Conservation (phyloP, 2,888 invertebrate genomes). For the Temnothorax ravouxi region DNA sequence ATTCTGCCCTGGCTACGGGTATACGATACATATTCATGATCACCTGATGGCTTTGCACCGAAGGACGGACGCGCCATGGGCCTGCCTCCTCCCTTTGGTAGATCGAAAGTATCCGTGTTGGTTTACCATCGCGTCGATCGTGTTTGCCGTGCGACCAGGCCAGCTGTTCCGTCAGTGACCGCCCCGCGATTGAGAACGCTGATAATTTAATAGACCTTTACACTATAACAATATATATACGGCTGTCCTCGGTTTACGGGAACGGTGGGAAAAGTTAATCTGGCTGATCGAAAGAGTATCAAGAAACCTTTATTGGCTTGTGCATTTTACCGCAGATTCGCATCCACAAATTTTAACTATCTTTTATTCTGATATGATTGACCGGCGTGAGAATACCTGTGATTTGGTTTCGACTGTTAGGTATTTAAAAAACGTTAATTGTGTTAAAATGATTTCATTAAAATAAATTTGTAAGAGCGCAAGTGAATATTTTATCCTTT, state of each 20-base stretch:
- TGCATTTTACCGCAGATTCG: not conserved
- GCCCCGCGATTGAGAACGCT: slow-evolving; percentile 33
- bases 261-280: slow-evolving; percentile 7
- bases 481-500: not conserved
- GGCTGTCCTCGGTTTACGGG: slow-evolving; percentile 14
- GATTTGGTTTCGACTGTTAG: too few relatives aligned
- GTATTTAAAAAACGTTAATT: not conserved
- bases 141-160: slow-evolving; percentile 49
- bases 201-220: slow-evolving; percentile 50
- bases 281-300: not conserved
- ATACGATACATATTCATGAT: slow-evolving; percentile 49
- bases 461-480: not conserved
- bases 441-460: not conserved
- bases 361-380: too few relatives aligned
- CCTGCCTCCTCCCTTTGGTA: slow-evolving; percentile 25
- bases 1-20: slow-evolving; percentile 19
- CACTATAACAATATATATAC: slow-evolving; percentile 23
- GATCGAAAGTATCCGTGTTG: slow-evolving; percentile 45
- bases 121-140: slow-evolving; percentile 36
- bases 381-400: too few relatives aligned
- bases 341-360: not conserved
- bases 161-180: slow-evolving; percentile 34
- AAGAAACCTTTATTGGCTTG: not conserved
- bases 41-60: slow-evolving; percentile 45
- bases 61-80: not conserved